Evolutionary conservation across 1,140 invertebrate genomes (phyloP).

Genomic region (Phenacoccus solenopsis): DNA sequence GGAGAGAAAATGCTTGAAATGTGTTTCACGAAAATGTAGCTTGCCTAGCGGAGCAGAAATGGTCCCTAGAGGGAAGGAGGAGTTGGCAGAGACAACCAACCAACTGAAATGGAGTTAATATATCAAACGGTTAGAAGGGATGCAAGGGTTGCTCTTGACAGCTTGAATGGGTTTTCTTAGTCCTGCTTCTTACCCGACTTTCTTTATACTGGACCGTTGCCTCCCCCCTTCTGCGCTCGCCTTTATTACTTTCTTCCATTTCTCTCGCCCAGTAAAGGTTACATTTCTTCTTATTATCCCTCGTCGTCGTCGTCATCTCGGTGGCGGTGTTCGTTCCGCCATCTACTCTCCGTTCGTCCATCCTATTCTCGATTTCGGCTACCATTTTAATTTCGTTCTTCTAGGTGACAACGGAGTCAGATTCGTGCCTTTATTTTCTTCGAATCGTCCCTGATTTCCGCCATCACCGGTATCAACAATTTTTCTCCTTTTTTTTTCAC

Average conservation of each 20-base stretch:
- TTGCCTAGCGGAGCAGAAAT: constrained; percentile 14
- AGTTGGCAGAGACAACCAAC: constrained; percentile 13
- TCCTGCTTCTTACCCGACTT: constrained; percentile 11
- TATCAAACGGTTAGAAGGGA: constrained; percentile 12
- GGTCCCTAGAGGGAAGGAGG: constrained; percentile 7
- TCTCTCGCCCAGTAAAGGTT: not conserved
- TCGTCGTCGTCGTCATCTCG: not conserved
- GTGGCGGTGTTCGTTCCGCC: not conserved
- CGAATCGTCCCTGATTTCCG: too few species aligned
- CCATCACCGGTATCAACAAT: not conserved
- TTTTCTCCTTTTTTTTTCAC: not conserved
- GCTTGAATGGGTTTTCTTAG: constrained; percentile 15
- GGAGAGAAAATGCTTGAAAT: constrained; percentile 15
- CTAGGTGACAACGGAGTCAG: not conserved
- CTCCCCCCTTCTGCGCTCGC: not conserved
- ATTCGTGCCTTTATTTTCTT: not conserved
- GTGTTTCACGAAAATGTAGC: constrained; percentile 15
- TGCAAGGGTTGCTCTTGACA: constrained; percentile 14
- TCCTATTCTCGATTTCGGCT: not conserved
- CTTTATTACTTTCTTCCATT: constrained; percentile 8
- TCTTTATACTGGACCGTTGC: constrained; percentile 12
- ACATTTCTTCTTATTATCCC: constrained; percentile 3
- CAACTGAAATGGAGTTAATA: constrained; percentile 12
- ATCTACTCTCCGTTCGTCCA: not conserved
- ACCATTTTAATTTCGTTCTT: not conserved